phyloP scores from a whole-genome alignment of 2,113 vertebrate species.

The Prietella phreatophila region DNA sequence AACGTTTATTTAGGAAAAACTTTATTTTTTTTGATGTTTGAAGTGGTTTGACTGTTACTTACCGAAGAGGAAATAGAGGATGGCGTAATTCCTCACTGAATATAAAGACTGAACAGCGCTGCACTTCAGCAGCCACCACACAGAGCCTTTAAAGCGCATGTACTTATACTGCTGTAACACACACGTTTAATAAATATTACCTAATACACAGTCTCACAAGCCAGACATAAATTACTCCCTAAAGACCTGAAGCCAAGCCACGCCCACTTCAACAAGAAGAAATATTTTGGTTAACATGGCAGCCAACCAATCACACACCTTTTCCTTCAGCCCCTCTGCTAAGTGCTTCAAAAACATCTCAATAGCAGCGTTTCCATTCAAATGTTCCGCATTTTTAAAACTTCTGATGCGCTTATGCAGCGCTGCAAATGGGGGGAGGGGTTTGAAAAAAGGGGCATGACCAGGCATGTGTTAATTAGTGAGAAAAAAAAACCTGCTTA shows the following conservation, averaged over 20 bases:
- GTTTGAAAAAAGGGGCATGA: background rate
- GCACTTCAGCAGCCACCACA: constrained; percentile 81
- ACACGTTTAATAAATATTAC: background rate
- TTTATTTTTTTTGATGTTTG: background rate
- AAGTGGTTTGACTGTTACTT: constrained; percentile 57
- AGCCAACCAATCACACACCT: background rate
- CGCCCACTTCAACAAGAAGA: background rate
- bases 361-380: background rate
- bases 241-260: background rate
- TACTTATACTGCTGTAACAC: constrained; percentile 86
- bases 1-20: background rate
- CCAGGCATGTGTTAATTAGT: background rate
- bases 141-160: constrained; percentile 83
- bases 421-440: background rate
- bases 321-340: background rate
- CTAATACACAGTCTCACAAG: background rate
- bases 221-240: background rate
- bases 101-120: constrained; percentile 85
- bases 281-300: background rate
- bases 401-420: background rate
- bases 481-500: background rate
- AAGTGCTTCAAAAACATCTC: background rate
- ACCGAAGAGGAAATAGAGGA: constrained; percentile 90
- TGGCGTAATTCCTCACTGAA: constrained; percentile 82
- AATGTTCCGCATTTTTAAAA: too few relatives aligned